Conservation (phyloP, 1,140 invertebrate species). For the Drosophila lini region DNA sequence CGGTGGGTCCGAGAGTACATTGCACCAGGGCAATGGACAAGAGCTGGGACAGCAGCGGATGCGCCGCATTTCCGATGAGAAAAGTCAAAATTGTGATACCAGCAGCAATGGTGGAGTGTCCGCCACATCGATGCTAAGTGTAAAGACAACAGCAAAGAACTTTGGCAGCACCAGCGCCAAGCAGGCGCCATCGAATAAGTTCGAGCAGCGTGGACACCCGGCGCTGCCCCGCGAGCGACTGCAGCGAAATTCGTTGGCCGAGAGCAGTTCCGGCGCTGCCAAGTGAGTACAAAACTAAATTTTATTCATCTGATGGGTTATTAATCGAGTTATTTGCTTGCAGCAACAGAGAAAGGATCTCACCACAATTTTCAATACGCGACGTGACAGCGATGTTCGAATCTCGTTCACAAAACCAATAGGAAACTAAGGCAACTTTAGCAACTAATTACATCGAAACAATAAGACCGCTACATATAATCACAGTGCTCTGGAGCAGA, state of each 20-base stretch:
- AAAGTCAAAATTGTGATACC: conserved; percentile 84
- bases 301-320: background rate
- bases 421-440: conserved; percentile 53
- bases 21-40: conserved; percentile 46
- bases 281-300: conserved; percentile 48
- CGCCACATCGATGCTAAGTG: conserved; percentile 43
- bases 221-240: conserved; percentile 58
- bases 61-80: conserved; percentile 83
- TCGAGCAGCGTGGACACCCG: conserved; percentile 64
- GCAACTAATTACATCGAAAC: conserved; percentile 66
- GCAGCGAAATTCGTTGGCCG: conserved; percentile 55
- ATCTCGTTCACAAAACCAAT: conserved; percentile 85
- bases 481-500: conserved; percentile 33
- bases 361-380: conserved; percentile 89
- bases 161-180: conserved; percentile 36
- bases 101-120: conserved; percentile 40
- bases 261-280: conserved; percentile 64
- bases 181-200: conserved; percentile 49
- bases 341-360: conserved; percentile 88
- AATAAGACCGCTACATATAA: conserved; percentile 45
- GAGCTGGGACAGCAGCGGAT: conserved; percentile 58
- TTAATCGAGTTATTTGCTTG: conserved; percentile 57
- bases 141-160: conserved; percentile 66
- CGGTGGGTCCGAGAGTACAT: conserved; percentile 71
- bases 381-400: conserved; percentile 92